Conservation (phyloP, 2,113 vertebrate species). For the Orcinus orca region DNA sequence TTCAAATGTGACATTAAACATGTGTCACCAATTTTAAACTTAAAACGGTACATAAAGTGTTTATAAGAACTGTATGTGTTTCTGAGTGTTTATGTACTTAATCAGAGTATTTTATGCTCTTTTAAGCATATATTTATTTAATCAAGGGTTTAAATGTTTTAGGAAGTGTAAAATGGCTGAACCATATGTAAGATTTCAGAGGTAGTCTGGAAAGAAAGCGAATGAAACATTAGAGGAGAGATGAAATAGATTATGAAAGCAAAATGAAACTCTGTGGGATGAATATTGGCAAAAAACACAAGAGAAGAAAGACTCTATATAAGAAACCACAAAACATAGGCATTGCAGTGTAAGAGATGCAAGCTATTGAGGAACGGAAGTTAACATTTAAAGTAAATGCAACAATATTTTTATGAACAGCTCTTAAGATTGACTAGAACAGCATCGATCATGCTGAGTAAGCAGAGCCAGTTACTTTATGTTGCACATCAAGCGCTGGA, state of each 20-base stretch:
- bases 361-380: not conserved
- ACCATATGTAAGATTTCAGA: conserved; percentile 38
- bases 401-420: not conserved
- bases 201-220: not conserved
- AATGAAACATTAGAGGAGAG: conserved; percentile 6
- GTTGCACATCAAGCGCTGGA: not conserved
- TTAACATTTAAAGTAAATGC: not conserved
- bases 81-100: conserved; percentile 48
- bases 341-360: not conserved
- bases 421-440: not conserved
- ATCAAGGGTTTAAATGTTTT: conserved; percentile 54
- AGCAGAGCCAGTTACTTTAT: not conserved
- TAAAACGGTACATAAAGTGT: conserved; percentile 13
- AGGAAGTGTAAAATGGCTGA: conserved; percentile 35
- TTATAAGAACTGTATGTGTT: conserved; percentile 52
- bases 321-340: not conserved
- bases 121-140: conserved; percentile 63
- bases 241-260: conserved; percentile 23
- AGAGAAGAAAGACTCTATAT: not conserved
- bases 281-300: not conserved
- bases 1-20: conserved; percentile 56
- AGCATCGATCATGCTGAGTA: not conserved
- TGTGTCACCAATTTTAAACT: conserved; percentile 53
- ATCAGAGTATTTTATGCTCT: conserved; percentile 60
- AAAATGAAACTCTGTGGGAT: not conserved